These are phyloP conservation scores for Psettodes erumei DNA, from an alignment of 2,113 vertebrate species.

Conservation along the genomic window DNA sequence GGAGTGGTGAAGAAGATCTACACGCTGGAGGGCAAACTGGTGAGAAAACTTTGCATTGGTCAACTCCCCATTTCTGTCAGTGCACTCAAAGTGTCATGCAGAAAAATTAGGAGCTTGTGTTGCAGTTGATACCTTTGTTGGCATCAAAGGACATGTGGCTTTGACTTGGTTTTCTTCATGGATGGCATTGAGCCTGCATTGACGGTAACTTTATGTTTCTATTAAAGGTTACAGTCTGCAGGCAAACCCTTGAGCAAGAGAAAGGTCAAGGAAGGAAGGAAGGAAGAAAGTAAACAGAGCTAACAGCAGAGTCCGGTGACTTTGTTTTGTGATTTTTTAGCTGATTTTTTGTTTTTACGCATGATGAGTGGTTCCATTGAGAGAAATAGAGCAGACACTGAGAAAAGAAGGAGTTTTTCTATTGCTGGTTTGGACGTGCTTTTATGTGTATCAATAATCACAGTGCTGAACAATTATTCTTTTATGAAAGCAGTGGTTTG, in stretches of 20 bases:
- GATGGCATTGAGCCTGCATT: not conserved
- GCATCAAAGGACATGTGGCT: not conserved
- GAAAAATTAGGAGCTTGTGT: not conserved
- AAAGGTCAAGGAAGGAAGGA: too few species aligned
- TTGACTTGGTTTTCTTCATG: not conserved
- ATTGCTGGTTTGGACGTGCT: not conserved
- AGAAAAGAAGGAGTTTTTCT: not conserved
- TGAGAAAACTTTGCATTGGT: constrained; percentile 69
- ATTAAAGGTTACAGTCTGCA: not conserved
- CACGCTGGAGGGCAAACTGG: constrained; percentile 97
- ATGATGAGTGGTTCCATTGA: not conserved
- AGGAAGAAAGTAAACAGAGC: too few species aligned
- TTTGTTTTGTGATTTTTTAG: too few species aligned
- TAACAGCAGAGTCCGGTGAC: too few species aligned
- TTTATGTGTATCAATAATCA: not conserved
- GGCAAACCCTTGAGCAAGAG: not conserved
- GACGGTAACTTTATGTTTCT: not conserved
- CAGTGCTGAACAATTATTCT: not conserved
- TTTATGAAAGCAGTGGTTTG: not conserved
- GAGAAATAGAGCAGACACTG: not conserved
- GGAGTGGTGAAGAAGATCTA: constrained; percentile 97
- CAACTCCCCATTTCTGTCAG: not conserved
- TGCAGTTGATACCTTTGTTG: not conserved
- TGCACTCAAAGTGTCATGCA: not conserved
- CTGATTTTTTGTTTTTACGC: constrained; percentile 5